Evolutionary conservation across 2,797 vertebrate genomes (phyloP), one percentile per base, ranked within the genome.

Genomic region (Poecilia wingei): DNA sequence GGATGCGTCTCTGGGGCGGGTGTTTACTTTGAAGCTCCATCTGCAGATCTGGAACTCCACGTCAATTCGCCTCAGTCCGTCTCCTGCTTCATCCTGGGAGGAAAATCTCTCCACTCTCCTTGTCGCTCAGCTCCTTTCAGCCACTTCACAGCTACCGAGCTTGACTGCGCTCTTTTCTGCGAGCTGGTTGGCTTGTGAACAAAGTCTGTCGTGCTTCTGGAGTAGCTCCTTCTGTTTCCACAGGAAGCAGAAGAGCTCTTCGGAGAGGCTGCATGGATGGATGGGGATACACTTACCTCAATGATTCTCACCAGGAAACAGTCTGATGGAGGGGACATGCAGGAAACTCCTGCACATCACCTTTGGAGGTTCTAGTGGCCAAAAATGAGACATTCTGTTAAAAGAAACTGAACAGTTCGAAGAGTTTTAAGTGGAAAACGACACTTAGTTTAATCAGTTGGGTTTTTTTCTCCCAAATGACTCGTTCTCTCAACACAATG

Each of bases 21-120:
- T 91, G 87, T 94, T 95, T 96, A 96, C 95, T 96, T 95, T 91
- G 74, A 86, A 87, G 84, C 87, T 89, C 80, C 71, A 89, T 94
- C 94, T 89, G 92, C 95, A 94, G 94, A 95, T 93, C 91, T 95
- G 94, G 92, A 95, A 93, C 95, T 91, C 95, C 95, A 94, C 95
- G 91, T 93, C 92, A 95, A 91, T 93, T 87, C 89, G 89, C 91
- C 94, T 95, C 92, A 89, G 25, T 89, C 82, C 75, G 31, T 79
- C 75, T 75, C 81, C 79, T 91, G 93, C 95, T 96, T 93, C 95
- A 93, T 92, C 94, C 93, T 93, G 72, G 88, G 90, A 81, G 73
- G 81, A 72, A 85, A 72, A 61, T 47, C 86, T 76, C 57, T 77
- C 72, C 80, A 91, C 82, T 68, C 36, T 66, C 64, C 64, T 22